These are phyloP conservation scores for Scaptomyza polygonia DNA, from an alignment of 2,888 invertebrate species.

Conservation along the genomic window DNA sequence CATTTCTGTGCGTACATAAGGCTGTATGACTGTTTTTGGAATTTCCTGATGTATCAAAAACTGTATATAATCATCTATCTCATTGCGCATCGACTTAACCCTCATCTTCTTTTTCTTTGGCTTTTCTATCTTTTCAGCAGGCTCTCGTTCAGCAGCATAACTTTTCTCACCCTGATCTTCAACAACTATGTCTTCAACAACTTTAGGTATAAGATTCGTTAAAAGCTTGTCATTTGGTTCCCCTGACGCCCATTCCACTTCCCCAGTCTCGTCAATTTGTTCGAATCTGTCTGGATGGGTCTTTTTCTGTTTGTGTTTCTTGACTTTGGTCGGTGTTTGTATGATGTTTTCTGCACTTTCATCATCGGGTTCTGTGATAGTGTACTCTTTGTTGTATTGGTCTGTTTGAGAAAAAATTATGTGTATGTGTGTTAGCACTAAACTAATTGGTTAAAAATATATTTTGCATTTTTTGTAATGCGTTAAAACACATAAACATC, in stretches of 20 bases:
- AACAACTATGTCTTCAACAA: constrained; percentile 65
- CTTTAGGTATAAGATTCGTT: constrained; percentile 78
- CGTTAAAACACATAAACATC: constrained; percentile 67
- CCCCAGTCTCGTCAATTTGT: constrained; percentile 77
- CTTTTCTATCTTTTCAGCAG: constrained; percentile 62
- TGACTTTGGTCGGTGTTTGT: constrained; percentile 80
- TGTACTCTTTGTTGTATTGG: constrained; percentile 83
- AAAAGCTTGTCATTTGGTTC: constrained; percentile 62
- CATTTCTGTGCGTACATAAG: constrained; percentile 82
- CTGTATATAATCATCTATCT: constrained; percentile 83
- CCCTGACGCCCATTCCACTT: constrained; percentile 64
- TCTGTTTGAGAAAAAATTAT: constrained; percentile 80
- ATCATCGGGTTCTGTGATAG: constrained; percentile 84
- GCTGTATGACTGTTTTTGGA: constrained; percentile 83
- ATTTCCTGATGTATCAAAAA: constrained; percentile 83
- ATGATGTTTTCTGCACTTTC: constrained; percentile 80
- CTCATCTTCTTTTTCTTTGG: constrained; percentile 76
- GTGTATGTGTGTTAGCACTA: constrained; percentile 74
- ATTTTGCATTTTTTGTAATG: constrained; percentile 74
- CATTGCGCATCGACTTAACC: constrained; percentile 80
- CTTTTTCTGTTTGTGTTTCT: constrained; percentile 76
- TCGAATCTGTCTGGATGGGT: constrained; percentile 70
- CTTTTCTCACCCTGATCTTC: constrained; percentile 77
- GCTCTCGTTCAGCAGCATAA: constrained; percentile 53
- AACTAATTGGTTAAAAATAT: constrained; percentile 71